A percentile compares a stretch with the other conserved stretches of the same genome.
These are phyloP conservation scores for Patagioenas fasciata DNA, from an alignment of 2,113 vertebrate genomes.

Conservation along the genomic window DNA sequence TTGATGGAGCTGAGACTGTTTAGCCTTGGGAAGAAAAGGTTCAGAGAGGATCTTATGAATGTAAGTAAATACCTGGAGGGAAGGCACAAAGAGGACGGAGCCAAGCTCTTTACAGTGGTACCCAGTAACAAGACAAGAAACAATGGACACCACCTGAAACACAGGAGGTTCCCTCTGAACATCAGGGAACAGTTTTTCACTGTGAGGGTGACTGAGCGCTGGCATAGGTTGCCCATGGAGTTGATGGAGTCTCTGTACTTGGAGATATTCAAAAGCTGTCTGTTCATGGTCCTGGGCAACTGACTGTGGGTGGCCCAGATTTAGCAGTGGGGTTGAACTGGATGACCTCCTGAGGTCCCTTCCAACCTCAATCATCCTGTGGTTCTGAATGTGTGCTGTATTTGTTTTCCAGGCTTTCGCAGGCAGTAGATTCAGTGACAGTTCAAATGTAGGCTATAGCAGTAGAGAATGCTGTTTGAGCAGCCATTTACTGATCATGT, in stretches of 20 bases:
- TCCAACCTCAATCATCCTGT: neutral
- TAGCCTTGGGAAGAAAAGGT: neutral
- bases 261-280: neutral
- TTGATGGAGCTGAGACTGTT: neutral
- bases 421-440: neutral
- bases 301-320: neutral
- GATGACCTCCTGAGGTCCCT: neutral
- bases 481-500: neutral
- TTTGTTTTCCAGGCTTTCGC: neutral
- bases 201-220: neutral
- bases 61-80: neutral
- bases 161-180: neutral
- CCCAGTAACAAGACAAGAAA: neutral
- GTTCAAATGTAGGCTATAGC: neutral
- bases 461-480: neutral
- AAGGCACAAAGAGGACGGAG: neutral
- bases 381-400: neutral
- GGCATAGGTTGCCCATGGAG: neutral
- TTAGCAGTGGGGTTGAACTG: neutral
- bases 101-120: neutral
- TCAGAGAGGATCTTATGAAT: neutral
- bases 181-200: neutral
- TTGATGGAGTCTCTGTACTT: accelerated
- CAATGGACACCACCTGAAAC: neutral
- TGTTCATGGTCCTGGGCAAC: neutral